phyloP scores from a whole-genome alignment of 2,113 vertebrate species.

The Pholis gunnellus region DNA sequence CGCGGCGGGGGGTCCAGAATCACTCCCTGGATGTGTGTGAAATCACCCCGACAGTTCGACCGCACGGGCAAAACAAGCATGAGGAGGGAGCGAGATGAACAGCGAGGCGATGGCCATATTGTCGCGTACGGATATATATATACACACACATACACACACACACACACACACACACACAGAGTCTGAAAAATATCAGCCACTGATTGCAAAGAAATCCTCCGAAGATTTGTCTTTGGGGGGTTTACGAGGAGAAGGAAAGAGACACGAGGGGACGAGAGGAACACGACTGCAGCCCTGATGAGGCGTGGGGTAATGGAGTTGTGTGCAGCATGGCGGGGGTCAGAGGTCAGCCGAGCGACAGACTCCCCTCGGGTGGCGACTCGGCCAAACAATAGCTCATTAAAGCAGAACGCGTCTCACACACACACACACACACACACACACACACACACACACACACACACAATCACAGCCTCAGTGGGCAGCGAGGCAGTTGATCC shows the following conservation, averaged over 20 bases:
- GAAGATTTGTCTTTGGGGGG: neutral
- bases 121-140: neutral
- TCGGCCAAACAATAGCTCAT: slow-evolving; percentile 75
- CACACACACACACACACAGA: neutral
- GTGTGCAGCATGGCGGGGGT: slow-evolving; percentile 68
- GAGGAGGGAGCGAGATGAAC: neutral
- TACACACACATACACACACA: too few relatives aligned
- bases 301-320: slow-evolving; percentile 71
- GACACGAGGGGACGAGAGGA: neutral
- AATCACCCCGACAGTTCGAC: slow-evolving; percentile 58
- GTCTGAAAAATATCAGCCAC: neutral
- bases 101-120: neutral
- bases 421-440: slow-evolving; percentile 44
- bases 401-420: slow-evolving; percentile 72
- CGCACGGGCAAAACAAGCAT: slow-evolving; percentile 8
- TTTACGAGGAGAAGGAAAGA: slow-evolving; percentile 2
- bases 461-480: slow-evolving; percentile 29
- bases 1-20: slow-evolving; percentile 54
- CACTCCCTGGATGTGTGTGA: slow-evolving; percentile 49
- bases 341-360: slow-evolving; percentile 70
- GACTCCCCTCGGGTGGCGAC: slow-evolving; percentile 68
- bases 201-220: slow-evolving; percentile 7
- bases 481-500: slow-evolving; percentile 66
- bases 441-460: slow-evolving; percentile 35
- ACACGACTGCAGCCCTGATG: slow-evolving; percentile 21